phyloP scores from a whole-genome alignment of 2,888 invertebrate genomes.

The Polia nebulosa region DNA sequence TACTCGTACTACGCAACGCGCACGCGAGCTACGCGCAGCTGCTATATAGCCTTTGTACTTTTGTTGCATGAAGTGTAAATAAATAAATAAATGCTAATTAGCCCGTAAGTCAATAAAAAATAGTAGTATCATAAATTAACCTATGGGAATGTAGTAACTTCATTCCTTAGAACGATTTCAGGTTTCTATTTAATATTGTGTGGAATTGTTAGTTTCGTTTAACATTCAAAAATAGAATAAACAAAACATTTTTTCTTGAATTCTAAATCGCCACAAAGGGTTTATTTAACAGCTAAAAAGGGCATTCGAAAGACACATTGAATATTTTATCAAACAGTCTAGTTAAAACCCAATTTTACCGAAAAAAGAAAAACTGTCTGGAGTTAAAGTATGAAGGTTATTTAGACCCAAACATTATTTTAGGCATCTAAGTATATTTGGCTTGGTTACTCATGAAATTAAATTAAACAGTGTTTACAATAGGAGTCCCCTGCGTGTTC shows the following conservation, averaged over 20 bases:
- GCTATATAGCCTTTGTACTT: too few relatives aligned
- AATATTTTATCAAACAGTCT: constrained; percentile 25
- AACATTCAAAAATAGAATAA: constrained; percentile 3
- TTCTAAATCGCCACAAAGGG: background rate
- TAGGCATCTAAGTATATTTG: constrained; percentile 47
- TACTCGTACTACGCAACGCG: too few relatives aligned
- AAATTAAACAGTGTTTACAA: constrained; percentile 51
- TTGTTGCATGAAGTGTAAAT: too few relatives aligned
- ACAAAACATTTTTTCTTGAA: background rate
- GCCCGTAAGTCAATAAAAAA: too few relatives aligned
- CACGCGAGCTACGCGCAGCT: too few relatives aligned
- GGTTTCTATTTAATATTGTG: too few relatives aligned
- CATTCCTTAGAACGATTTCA: too few relatives aligned
- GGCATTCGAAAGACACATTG: constrained; percentile 13
- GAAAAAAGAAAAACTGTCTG: constrained; percentile 11
- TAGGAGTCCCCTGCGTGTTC: constrained; percentile 55
- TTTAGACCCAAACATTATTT: constrained; percentile 26
- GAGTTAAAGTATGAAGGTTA: constrained; percentile 31
- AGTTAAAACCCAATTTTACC: constrained; percentile 33
- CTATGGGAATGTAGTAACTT: too few relatives aligned
- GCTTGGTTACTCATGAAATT: constrained; percentile 37
- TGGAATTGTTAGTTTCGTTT: background rate
- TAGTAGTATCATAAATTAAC: too few relatives aligned
- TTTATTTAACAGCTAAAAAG: constrained; percentile 9
- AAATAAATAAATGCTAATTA: too few relatives aligned